Evolutionary conservation across 2,888 invertebrate species (phyloP).

Genomic region (Dinocampus coccinellae): DNA sequence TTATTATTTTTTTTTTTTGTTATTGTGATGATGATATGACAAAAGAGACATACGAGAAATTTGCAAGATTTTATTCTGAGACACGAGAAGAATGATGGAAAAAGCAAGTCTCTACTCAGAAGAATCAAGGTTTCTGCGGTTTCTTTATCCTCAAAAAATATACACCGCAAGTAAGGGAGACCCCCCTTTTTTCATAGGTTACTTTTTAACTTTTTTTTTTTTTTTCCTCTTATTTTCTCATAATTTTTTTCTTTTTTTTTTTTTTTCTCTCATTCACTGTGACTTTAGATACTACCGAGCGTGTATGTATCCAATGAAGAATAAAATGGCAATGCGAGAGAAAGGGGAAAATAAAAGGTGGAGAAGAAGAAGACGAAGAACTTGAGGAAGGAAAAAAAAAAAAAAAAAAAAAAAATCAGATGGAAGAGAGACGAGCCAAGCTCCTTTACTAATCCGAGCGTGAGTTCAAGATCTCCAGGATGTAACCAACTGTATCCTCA

Average conservation of each 20-base stretch:
- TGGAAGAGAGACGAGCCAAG: too few species aligned
- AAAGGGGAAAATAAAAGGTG: too few species aligned
- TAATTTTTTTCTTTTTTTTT: too few species aligned
- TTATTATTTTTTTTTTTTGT: neutral
- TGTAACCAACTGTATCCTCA: slow-evolving; percentile 33
- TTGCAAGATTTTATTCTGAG: slow-evolving; percentile 23
- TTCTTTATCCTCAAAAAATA: slow-evolving; percentile 17
- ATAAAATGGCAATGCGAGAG: too few species aligned
- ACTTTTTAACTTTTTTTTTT: too few species aligned
- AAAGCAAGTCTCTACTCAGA: slow-evolving; percentile 9
- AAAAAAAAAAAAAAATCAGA: too few species aligned
- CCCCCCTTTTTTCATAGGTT: neutral
- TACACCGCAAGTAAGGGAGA: slow-evolving; percentile 10
- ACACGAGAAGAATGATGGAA: slow-evolving; percentile 4
- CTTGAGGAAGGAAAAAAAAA: too few species aligned
- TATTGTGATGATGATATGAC: neutral
- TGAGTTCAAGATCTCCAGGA: slow-evolving; percentile 46
- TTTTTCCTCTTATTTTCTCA: too few species aligned
- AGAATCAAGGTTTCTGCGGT: slow-evolving; percentile 18
- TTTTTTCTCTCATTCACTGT: neutral
- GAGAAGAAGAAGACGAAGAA: too few species aligned
- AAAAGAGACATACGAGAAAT: neutral
- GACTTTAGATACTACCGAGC: neutral
- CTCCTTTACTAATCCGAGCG: slow-evolving; percentile 43
- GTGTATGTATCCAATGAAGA: too few species aligned